phyloP scores from a whole-genome alignment of 37 sponge, comb jelly and placozoan species.

The Tethya wilhelma region DNA sequence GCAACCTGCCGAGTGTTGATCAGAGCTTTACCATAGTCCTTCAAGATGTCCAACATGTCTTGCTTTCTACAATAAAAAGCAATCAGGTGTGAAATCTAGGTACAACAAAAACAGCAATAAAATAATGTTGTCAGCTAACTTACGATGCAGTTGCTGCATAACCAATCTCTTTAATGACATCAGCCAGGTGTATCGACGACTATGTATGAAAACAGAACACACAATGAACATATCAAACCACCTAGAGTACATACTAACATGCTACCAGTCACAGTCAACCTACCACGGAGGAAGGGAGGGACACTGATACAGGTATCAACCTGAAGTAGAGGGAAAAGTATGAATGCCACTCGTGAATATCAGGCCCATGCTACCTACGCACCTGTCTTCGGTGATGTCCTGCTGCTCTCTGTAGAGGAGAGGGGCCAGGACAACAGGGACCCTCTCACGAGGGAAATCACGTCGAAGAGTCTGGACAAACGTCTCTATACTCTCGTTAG shows the following conservation, averaged over 20 bases:
- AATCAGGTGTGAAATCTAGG: background rate
- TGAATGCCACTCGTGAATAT: no score
- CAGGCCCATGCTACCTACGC: no score
- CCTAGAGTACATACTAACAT: no score
- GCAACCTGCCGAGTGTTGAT: constrained; percentile 79
- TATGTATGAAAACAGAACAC: constrained; percentile 5
- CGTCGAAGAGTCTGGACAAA: constrained; percentile 74
- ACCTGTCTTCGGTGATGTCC: constrained; percentile 88
- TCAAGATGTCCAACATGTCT: constrained; percentile 78
- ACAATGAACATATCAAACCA: background rate
- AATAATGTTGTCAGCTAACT: constrained; percentile 13
- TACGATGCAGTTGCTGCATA: constrained; percentile 80
- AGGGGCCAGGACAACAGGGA: constrained; percentile 85
- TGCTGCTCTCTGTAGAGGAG: constrained; percentile 75
- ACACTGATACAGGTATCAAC: constrained; percentile 54
- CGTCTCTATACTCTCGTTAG: constrained; percentile 51
- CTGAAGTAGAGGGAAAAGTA: no score
- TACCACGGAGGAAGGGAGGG: constrained; percentile 67
- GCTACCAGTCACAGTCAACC: constrained; percentile 15
- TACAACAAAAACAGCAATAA: no score
- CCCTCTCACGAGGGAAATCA: constrained; percentile 88
- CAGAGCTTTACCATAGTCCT: constrained; percentile 70
- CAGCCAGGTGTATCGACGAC: constrained; percentile 62
- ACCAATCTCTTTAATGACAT: constrained; percentile 84
- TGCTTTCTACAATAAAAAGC: constrained; percentile 54